Evolutionary conservation across 2,113 vertebrate species (phyloP), one percentile per base, ranked within the genome.

Genomic region (Hydrolagus affinis): DNA sequence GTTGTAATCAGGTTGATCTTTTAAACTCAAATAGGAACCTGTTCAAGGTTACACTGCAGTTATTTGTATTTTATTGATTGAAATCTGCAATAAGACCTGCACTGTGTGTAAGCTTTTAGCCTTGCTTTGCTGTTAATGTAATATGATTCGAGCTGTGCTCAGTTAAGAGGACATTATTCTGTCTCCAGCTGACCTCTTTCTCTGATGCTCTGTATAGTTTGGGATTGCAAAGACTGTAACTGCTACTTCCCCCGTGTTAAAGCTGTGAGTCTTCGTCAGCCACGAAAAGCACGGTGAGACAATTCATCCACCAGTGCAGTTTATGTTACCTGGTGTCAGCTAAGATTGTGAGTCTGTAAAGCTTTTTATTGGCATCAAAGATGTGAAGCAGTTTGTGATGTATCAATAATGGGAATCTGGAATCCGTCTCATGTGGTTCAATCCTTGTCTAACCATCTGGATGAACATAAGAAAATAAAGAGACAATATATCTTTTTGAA

Each of bases 1-100:
- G 60, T 19, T 83, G 77, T 64, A 28, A 83, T 83, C 78, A 83
- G 62, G 3, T 10, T 28, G 78, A 83, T 23, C 78, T 66, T 66
- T 83, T 83, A 83, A 32, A 68, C 78, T 83, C 78, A 66, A 68
- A 83, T 66, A 10, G 77, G 12, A 80, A 64, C 12, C 23, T 64
- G 78, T 83, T 83, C 78, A 83, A 83, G 60, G 78, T 68, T 32
- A 83, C 66, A 60, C 78, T 17, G 62, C 62, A 68, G 78, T 28
- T 83, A 83, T 83, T 66, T 32, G 62, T 80, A 62, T 66, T 14
- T 28, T 83, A 62, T 11, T 68, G 62, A 15, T 66, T 83, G 44
- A 44, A 44, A 44, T 44, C 44, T 68, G 17, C 28, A 83, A 83
- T 64, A 68, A 66, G 62, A 83, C 60, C 32, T 25, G 19, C 62